Conservation (phyloP, 53 echinoderm and acorn worm genomes). For the Mesocentrotus franciscanus region DNA sequence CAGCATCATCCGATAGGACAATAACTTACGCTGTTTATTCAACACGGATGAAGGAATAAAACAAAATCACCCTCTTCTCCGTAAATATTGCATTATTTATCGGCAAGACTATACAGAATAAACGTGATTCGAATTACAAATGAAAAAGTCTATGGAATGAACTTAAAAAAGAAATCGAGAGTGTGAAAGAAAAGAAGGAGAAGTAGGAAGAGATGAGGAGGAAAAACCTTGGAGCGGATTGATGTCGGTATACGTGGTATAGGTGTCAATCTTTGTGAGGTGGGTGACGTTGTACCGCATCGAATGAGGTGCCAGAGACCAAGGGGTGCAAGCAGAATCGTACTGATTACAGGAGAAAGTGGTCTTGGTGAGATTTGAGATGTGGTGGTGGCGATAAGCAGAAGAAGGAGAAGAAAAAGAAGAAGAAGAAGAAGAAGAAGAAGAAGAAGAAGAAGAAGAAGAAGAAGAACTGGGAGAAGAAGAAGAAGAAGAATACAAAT, state of each 20-base stretch:
- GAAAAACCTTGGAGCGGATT: background rate
- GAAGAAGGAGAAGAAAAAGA: background rate
- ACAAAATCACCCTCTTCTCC: background rate
- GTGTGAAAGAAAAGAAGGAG: background rate
- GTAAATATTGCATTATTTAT: constrained; percentile 16
- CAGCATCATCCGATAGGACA: background rate
- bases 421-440: background rate
- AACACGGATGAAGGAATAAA: background rate
- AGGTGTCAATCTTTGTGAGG: background rate
- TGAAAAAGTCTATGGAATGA: background rate
- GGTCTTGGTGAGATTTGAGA: background rate
- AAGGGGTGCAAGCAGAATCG: background rate
- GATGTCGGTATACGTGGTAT: background rate
- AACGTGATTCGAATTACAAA: background rate
- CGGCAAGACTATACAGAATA: background rate
- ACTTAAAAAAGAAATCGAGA: background rate
- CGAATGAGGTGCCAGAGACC: background rate
- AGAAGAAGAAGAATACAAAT: background rate
- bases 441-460: background rate
- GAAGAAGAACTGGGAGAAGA: background rate
- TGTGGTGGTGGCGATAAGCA: background rate
- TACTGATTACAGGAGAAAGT: background rate
- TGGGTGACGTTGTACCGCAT: background rate
- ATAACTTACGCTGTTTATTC: background rate
- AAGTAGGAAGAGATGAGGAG: background rate